Evolutionary conservation across 2,113 vertebrate genomes (phyloP).

Genomic region (Azemiops feae): DNA sequence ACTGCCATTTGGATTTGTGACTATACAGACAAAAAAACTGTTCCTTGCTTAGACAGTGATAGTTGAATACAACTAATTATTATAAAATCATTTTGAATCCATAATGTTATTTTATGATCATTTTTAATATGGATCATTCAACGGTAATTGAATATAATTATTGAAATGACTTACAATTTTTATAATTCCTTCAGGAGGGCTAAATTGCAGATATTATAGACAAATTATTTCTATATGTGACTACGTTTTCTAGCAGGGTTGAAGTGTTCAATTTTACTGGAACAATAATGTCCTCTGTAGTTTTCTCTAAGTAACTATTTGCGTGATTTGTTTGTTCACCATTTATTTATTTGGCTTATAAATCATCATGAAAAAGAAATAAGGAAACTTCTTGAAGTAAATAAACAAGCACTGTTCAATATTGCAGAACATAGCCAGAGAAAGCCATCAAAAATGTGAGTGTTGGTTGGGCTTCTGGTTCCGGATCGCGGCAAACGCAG

Average conservation of each 20-base stretch:
- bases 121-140: neutral
- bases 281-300: neutral
- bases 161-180: neutral
- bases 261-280: neutral
- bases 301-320: neutral
- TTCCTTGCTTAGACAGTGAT: neutral
- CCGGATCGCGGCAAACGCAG: too few relatives aligned
- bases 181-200: neutral
- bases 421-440: neutral
- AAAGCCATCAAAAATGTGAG: neutral
- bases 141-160: neutral
- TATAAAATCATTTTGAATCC: neutral
- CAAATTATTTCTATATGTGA: neutral
- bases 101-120: neutral
- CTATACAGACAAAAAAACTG: neutral
- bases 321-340: neutral
- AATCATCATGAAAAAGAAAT: neutral
- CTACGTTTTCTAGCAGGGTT: neutral
- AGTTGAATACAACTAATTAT: neutral
- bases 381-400: neutral
- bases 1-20: neutral
- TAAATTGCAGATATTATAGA: neutral
- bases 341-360: neutral
- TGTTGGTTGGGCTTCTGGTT: too few relatives aligned
- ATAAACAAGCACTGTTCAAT: neutral